A percentile compares a stretch with the other conserved stretches of the same genome.
Conservation (phyloP, 1,140 invertebrate genomes). For the Saccostrea echinata region DNA sequence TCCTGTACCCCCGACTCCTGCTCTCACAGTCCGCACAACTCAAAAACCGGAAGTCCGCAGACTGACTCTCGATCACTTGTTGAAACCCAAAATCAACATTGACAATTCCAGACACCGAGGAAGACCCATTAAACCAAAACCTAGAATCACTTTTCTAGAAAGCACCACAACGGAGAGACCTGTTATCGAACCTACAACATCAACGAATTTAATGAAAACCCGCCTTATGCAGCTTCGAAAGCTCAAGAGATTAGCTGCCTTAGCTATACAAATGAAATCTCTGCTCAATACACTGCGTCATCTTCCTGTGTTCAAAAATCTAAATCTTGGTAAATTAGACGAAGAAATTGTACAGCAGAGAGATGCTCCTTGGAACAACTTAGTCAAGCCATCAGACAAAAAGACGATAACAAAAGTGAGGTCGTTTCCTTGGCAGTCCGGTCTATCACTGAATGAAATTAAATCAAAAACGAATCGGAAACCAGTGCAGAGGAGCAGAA, state of each 20-base stretch:
- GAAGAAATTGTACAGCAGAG: background rate
- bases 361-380: slow-evolving; percentile 18
- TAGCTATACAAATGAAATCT: background rate
- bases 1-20: background rate
- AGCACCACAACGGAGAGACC: background rate
- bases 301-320: slow-evolving; percentile 6
- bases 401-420: background rate
- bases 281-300: background rate
- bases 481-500: background rate
- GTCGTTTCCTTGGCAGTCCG: background rate
- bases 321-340: background rate
- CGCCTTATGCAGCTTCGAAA: background rate
- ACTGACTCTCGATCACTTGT: background rate
- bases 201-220: background rate
- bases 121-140: background rate
- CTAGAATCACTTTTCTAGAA: background rate
- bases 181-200: background rate
- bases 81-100: background rate
- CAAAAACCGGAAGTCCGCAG: background rate
- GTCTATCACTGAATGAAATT: background rate
- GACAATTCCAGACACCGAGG: background rate
- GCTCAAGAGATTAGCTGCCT: background rate
- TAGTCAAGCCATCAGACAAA: background rate
- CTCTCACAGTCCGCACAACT: background rate
- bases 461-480: background rate